Conservation (phyloP, 2,113 vertebrate genomes). For the Microcebus murinus region DNA sequence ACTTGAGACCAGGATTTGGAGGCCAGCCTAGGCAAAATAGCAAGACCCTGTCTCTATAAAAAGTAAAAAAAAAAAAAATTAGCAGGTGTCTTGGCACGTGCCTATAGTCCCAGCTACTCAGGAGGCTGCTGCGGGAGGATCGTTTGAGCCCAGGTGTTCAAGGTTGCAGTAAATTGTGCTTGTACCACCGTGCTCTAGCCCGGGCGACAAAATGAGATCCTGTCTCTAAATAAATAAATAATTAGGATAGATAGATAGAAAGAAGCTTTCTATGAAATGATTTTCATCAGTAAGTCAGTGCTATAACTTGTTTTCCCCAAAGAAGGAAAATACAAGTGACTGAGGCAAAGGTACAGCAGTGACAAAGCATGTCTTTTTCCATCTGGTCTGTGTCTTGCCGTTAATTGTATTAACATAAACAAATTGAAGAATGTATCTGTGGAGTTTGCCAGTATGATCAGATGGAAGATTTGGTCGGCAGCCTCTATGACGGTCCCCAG, state of each 20-base stretch:
- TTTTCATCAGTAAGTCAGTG: not conserved
- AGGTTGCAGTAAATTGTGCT: no score
- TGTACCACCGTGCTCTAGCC: no score
- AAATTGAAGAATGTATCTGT: not conserved
- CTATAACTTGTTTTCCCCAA: slow-evolving; percentile 10
- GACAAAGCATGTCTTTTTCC: not conserved
- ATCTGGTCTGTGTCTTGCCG: not conserved
- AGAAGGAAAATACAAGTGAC: slow-evolving; percentile 34
- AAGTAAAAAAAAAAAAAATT: no score
- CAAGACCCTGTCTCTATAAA: no score
- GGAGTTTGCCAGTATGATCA: slow-evolving; percentile 11
- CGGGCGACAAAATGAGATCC: no score
- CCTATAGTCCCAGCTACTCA: no score
- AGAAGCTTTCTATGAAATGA: not conserved
- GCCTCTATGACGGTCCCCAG: not conserved
- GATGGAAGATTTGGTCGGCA: not conserved
- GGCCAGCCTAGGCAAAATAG: no score
- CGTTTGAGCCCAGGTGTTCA: no score
- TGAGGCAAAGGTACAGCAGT: not conserved
- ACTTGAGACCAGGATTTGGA: no score
- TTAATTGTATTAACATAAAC: slow-evolving; percentile 11
- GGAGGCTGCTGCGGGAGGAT: no score
- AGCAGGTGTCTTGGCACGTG: no score
- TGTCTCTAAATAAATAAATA: no score
- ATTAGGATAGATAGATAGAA: not conserved